These are phyloP conservation scores for Labeo calbasu DNA, from an alignment of 2,797 vertebrate genomes.

Conservation along the genomic window DNA sequence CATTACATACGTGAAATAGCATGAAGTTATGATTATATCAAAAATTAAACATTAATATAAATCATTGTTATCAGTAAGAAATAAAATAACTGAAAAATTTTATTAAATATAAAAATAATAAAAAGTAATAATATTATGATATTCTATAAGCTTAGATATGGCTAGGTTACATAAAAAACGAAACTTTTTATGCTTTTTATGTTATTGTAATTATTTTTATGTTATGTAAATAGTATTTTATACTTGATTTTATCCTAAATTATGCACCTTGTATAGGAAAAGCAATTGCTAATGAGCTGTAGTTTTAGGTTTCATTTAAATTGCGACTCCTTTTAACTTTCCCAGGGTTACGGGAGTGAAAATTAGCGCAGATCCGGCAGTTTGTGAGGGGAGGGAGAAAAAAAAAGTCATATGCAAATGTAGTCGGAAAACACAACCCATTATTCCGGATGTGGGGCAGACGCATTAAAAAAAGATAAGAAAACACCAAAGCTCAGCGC, in stretches of 20 bases:
- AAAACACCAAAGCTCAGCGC: slow-evolving; percentile 65
- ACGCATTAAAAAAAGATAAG: slow-evolving; percentile 63
- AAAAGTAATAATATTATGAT: neutral
- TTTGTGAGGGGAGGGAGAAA: slow-evolving; percentile 60
- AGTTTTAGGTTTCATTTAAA: slow-evolving; percentile 5
- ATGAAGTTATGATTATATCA: no score
- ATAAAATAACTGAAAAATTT: no score
- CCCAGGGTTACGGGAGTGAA: slow-evolving; percentile 40
- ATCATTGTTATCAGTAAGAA: neutral
- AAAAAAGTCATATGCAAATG: slow-evolving; percentile 61
- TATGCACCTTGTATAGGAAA: neutral
- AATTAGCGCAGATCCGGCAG: slow-evolving; percentile 69
- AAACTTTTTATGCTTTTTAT: no score
- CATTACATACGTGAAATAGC: no score
- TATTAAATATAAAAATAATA: neutral
- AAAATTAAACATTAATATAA: no score
- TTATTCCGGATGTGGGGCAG: slow-evolving; percentile 62
- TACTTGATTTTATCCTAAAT: neutral
- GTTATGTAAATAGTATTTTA: neutral
- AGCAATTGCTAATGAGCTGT: neutral
- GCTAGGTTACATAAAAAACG: neutral
- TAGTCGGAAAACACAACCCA: slow-evolving; percentile 68
- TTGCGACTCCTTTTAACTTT: slow-evolving; percentile 39
- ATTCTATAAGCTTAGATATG: neutral
- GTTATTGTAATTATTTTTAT: no score